Base-by-base conservation (phyloP, 2,113 vertebrate genomes). In the Capreolus pygargus region DNA sequence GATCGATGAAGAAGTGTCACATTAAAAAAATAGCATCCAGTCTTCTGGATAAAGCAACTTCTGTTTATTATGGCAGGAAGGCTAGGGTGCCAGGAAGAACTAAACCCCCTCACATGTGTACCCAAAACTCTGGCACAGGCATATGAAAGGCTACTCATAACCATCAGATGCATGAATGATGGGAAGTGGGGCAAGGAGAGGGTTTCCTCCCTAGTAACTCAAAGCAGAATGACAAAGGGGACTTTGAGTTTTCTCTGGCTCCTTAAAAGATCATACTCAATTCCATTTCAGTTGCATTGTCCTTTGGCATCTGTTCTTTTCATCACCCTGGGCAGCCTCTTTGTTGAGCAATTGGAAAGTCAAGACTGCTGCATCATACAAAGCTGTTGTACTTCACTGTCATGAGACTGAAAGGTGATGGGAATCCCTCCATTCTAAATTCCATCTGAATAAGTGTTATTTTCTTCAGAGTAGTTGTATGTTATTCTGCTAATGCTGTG, bases 121-220 rank as follows among this genome's bases (percentile, higher is more conserved):
- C 28, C 47, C 28, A 23, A 55, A 67, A 91, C 45, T 28, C 36
- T 33, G 33, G 6, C 93, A 76, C 16, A 19, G 30, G 27, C 4
- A 2, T 3, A 2, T 55, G 45, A 70, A n/a, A 19, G 50, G 25
- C 3, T 33, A 6, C 45, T n/a, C 14, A 45, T 2, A 3, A 10
- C 15, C 0, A 6, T 13, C 36, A 54, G 76, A 33, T 1, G 36
- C 6, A 21, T 16, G 50, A 52, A 3, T 16, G 23, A 30, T 16
- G 11, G 16, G n/a, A 90, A 2, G 2, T 25, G 10, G 36, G 6
- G 12, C 6, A 1, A 52, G 50, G 17, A 50, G 15, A 81, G 27
- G 10, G 23, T 33, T 70, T 74, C 60, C 7, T 39, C 15, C 7
- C 1, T 33, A 52, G n/a, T n/a, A 52, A 74, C 30, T 89, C 55